Base-by-base conservation (phyloP, 2,797 vertebrate species). In the Trachurus trachurus region DNA sequence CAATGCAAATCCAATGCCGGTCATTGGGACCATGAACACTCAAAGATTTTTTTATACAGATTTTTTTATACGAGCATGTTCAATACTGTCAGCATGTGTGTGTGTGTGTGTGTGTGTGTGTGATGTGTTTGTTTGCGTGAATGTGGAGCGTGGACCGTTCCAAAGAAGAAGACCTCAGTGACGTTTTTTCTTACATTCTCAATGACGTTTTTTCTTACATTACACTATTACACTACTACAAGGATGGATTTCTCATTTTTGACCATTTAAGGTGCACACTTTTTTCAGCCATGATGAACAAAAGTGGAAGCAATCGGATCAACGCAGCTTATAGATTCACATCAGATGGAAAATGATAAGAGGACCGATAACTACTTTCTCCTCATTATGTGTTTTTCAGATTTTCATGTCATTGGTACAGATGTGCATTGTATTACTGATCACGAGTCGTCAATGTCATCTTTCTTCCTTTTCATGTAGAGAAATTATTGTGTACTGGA, bases 1-100 rank as follows among this genome's bases (percentile, higher is more conserved):
- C 91, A 61, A 64, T 91, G 34, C 59, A 63, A 70, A 85, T 22
- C 87, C 79, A 71, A 83, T 92, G 95, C 96, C 72, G 96, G 96
- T 67, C 90, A 84, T 73, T 78, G 89, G 94, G 83, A 89, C 56
- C 49, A 42, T 67, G 83, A 84, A 90, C 62, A 76, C 65, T 89
- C 53, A 78, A 17, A 84, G 52, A 49, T 71, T 86, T 85, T 85
- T 93, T 87, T 85, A 83, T 90, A 92, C 68, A 66, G 71, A 86
- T 54, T 72, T 86, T 87, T 93, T 94, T 93, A 87, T 91, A 93
- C 44, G 37, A 87, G 87, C 75, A 73, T 90, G 87, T 68, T 84
- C 84, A 59, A 60, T 83, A 66, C 26, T 12, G 40, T 42, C 10
- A 11, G 40, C 11, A 5, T 17, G 82, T 70, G 74, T 84, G 73